A percentile compares a stretch with the other conserved stretches of the same genome.
Evolutionary conservation across 2,888 invertebrate species (phyloP).

Genomic region (Bombylius major): DNA sequence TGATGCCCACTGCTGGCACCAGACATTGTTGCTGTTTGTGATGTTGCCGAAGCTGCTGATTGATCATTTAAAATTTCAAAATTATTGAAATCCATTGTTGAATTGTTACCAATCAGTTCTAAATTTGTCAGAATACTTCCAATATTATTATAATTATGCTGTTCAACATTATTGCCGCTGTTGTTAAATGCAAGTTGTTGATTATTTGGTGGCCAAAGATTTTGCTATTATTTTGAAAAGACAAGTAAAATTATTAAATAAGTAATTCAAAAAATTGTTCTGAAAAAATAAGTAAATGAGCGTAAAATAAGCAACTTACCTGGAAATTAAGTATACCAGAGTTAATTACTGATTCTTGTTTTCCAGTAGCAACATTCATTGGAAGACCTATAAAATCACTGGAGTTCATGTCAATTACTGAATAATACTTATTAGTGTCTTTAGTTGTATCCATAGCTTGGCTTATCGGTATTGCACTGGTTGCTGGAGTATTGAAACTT

Average conservation of each 20-base stretch:
- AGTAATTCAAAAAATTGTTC: background rate
- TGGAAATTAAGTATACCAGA: constrained; percentile 32
- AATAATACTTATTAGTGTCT: constrained; percentile 27
- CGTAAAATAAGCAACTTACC: constrained; percentile 14
- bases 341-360: constrained; percentile 24
- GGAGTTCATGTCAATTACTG: constrained; percentile 28
- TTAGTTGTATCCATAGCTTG: constrained; percentile 12
- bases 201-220: constrained; percentile 30
- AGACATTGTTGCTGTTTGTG: constrained; percentile 31
- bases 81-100: constrained; percentile 33
- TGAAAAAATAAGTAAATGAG: background rate
- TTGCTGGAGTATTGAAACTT: constrained; percentile 15
- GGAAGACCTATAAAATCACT: constrained; percentile 35
- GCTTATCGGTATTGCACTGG: constrained; percentile 17
- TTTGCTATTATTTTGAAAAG: constrained; percentile 16
- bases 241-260: background rate
- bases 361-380: constrained; percentile 24
- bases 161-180: constrained; percentile 21
- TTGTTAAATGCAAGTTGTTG: constrained; percentile 22
- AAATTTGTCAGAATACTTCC: constrained; percentile 37
- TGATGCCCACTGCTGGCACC: constrained; percentile 18
- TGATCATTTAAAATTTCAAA: constrained; percentile 27
- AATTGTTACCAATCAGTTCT: constrained; percentile 31
- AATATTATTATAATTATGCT: constrained; percentile 35
- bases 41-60: constrained; percentile 13